These are phyloP conservation scores for Potamilus streckersoni DNA, from an alignment of 1,140 invertebrate genomes.

Conservation along the genomic window DNA sequence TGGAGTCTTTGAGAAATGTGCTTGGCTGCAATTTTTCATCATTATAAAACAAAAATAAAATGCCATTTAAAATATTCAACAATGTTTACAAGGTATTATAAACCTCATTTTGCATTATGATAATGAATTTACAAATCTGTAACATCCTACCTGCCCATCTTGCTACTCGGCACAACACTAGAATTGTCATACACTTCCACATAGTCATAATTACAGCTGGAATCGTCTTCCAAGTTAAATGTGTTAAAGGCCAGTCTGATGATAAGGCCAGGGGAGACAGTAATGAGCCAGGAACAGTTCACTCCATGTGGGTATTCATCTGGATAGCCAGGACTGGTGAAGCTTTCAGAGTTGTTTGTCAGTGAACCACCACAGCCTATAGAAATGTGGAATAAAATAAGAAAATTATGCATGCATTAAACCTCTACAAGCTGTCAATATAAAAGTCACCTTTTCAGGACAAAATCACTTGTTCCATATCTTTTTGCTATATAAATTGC, in stretches of 20 bases:
- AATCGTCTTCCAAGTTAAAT: constrained; percentile 77
- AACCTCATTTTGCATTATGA: no score
- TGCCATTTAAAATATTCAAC: no score
- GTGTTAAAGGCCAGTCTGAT: constrained; percentile 81
- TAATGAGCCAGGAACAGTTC: constrained; percentile 84
- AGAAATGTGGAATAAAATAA: constrained; percentile 59
- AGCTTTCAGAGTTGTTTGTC: constrained; percentile 74
- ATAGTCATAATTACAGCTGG: constrained; percentile 79
- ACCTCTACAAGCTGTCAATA: no score
- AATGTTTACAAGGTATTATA: no score
- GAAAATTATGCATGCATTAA: constrained; percentile 6
- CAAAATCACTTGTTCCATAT: no score
- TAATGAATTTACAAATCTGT: no score
- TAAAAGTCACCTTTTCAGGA: no score
- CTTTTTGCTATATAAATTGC: no score
- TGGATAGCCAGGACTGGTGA: constrained; percentile 75
- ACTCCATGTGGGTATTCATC: constrained; percentile 73
- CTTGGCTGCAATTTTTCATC: no score
- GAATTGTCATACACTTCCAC: constrained; percentile 80
- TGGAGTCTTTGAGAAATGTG: no score
- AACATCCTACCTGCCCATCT: constrained; percentile 39
- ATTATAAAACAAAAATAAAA: no score
- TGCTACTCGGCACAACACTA: constrained; percentile 41
- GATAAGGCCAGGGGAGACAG: constrained; percentile 76
- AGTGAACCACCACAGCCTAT: constrained; percentile 84